Conservation (phyloP, 2,113 vertebrate species). For the Nannobrachium achirus region DNA sequence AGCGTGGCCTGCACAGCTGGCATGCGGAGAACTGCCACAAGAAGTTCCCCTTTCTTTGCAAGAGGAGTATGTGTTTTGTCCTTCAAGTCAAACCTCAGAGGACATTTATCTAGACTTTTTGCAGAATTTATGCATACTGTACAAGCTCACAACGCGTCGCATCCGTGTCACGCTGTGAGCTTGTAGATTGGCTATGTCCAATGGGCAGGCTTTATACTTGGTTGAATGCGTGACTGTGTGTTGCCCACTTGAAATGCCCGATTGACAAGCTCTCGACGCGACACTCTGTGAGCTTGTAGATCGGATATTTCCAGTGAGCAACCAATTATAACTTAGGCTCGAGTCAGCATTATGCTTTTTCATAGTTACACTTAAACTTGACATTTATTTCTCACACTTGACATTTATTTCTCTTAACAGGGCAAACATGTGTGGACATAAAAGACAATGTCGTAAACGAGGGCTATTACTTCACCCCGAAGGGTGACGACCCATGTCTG, state of each 20-base stretch:
- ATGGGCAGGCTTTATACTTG: background rate
- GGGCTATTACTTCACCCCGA: slow-evolving; percentile 97
- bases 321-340: too few relatives aligned
- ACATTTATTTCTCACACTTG: slow-evolving; percentile 4
- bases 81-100: background rate
- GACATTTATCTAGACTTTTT: too few relatives aligned
- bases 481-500: slow-evolving; percentile 95
- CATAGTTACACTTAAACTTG: background rate
- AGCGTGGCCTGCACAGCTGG: slow-evolving; percentile 94
- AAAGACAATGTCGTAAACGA: slow-evolving; percentile 97
- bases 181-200: too few relatives aligned
- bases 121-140: background rate
- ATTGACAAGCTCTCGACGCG: too few relatives aligned
- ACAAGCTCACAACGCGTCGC: too few relatives aligned
- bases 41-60: slow-evolving; percentile 95
- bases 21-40: slow-evolving; percentile 95
- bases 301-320: too few relatives aligned
- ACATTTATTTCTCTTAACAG: slow-evolving; percentile 64
- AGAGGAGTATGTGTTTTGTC: slow-evolving; percentile 85
- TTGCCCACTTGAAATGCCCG: too few relatives aligned
- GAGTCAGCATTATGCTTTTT: too few relatives aligned
- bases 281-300: too few relatives aligned
- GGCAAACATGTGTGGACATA: slow-evolving; percentile 97
- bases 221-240: background rate
- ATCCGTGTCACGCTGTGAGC: too few relatives aligned